Conservation (phyloP, 2,797 vertebrate genomes). For the Aselliscus stoliczkanus region DNA sequence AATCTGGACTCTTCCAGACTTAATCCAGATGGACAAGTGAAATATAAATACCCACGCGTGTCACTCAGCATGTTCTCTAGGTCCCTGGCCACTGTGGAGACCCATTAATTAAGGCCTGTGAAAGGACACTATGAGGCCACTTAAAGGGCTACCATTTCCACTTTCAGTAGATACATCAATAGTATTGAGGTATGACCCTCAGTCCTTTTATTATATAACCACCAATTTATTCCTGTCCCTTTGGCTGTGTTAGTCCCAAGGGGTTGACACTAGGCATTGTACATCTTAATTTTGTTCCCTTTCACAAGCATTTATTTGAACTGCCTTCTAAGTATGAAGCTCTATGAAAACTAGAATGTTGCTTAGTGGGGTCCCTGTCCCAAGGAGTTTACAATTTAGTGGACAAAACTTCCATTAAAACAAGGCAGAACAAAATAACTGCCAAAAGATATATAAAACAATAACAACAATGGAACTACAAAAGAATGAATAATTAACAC, state of each 20-base stretch:
- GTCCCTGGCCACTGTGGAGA: background rate
- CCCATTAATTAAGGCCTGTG: background rate
- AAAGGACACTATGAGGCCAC: background rate
- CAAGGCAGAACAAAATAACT: background rate
- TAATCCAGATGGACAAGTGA: background rate
- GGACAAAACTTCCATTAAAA: background rate
- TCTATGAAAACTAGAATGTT: background rate
- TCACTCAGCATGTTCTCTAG: background rate
- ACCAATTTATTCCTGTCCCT: background rate
- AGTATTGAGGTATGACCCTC: background rate
- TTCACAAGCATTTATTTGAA: conserved; percentile 27
- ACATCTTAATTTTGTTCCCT: background rate
- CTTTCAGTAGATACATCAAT: background rate
- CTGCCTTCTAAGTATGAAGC: background rate
- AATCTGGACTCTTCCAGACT: background rate
- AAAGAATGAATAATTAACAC: background rate
- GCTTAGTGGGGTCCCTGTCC: background rate
- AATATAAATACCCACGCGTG: background rate
- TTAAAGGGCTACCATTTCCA: background rate
- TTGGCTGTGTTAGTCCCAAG: background rate
- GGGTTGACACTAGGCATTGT: background rate
- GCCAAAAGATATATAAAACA: background rate
- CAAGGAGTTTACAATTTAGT: background rate
- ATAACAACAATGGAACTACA: background rate
- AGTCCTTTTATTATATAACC: background rate